Base-by-base conservation (phyloP, 2,113 vertebrate species). In the Rhagologus leucostigma region DNA sequence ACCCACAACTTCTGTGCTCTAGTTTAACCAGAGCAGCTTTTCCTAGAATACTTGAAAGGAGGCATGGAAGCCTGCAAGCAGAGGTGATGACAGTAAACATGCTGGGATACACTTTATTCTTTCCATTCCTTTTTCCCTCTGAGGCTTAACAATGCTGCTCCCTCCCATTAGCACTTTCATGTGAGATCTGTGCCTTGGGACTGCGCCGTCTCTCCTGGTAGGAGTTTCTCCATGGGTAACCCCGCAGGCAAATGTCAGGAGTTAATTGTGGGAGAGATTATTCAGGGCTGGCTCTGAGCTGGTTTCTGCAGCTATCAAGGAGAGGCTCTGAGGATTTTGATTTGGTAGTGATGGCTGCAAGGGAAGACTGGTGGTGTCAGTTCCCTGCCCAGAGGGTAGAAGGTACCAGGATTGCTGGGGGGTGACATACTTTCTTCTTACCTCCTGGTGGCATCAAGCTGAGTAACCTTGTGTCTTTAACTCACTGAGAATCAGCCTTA, bases 151-250 rank as follows among this genome's bases (percentile, higher is more conserved):
- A 9, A 23, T 13, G 84, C 73, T 73, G 57, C 55, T 90, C 27
- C 57, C 24, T 71, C 53, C 19, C 63, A 29, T 32, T 26, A 44
- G 30, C 47, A 14, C 47, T 62, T 22, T 32, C 21, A 19, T 52
- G 6, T n/a, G 57, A 73, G 83, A 18, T 7, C 15, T 49, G 49
- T n/a, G 49, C 71, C 55, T 33, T 18, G 64, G 68, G 71, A 77
- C 84, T 24, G 27, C 2, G 0, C 26, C 7, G 16, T 64, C 49
- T 76, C 1, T 1, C 32, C 39, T 39, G 60, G 26, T 3, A 19
- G 11, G 29, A 47, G 52, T 39, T 68, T 47, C 39, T 57, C 60
- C 63, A 4, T 6, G n/a, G 86, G 53, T 33, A 44, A 30, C 39
- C 39, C 15, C 0, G 1, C 75, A 49, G 32, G 86, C 37, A 57